phyloP scores from a whole-genome alignment of 2,797 vertebrate species.

The Manis pentadactyla region DNA sequence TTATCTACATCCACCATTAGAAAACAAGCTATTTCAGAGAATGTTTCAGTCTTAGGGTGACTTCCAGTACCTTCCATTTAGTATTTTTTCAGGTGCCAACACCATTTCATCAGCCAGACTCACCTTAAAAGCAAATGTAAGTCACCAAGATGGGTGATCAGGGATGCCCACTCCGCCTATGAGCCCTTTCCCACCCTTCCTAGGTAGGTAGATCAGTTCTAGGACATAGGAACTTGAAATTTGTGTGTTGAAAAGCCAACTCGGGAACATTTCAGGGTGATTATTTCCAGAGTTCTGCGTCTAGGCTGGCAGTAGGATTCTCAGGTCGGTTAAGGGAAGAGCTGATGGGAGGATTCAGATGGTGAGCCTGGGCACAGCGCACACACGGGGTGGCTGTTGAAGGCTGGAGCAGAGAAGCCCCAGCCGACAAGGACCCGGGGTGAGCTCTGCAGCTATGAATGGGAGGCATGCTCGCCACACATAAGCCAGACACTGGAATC shows the following conservation, averaged over 20 bases:
- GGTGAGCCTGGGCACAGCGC: neutral
- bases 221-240: neutral
- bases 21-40: slow-evolving; percentile 10
- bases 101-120: neutral
- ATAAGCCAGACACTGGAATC: neutral
- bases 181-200: neutral
- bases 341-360: neutral
- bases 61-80: neutral
- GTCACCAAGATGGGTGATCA: neutral
- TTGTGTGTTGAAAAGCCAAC: slow-evolving; percentile 4
- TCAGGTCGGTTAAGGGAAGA: neutral
- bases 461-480: neutral
- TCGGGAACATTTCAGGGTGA: neutral
- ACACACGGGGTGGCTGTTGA: neutral
- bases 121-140: neutral
- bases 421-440: neutral
- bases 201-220: neutral
- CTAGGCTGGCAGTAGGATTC: neutral
- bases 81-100: neutral
- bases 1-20: neutral
- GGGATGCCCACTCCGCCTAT: neutral
- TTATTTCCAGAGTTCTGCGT: neutral
- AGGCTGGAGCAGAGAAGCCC: neutral
- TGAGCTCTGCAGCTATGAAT: neutral
- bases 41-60: neutral